A percentile compares a stretch with the other conserved stretches of the same genome.
Conservation (phyloP, 1,140 invertebrate genomes). For the Solen grandis region DNA sequence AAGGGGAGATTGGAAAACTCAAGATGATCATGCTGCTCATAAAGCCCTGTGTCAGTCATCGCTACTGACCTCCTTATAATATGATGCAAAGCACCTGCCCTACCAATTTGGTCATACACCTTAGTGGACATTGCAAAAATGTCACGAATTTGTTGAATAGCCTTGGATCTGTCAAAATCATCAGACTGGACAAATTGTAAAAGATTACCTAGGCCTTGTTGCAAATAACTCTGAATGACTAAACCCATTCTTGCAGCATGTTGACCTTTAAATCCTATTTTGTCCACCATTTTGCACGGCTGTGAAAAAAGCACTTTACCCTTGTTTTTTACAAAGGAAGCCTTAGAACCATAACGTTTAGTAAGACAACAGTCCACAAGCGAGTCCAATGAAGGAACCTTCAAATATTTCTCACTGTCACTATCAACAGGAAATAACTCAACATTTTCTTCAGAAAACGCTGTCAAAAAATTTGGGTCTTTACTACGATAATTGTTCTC, state of each 20-base stretch:
- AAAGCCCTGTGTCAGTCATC: constrained; percentile 14
- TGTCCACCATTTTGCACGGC: neutral
- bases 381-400: constrained; percentile 8
- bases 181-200: neutral
- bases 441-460: constrained; percentile 8
- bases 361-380: constrained; percentile 15
- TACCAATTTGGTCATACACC: constrained; percentile 11
- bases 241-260: constrained; percentile 5
- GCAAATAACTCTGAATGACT: neutral
- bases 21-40: neutral
- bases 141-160: constrained; percentile 10
- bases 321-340: constrained; percentile 9
- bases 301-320: neutral
- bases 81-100: constrained; percentile 32
- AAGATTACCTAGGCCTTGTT: constrained; percentile 7
- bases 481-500: constrained; percentile 18
- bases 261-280: neutral
- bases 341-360: no score
- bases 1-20: constrained; percentile 9
- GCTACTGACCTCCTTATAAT: constrained; percentile 1
- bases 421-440: constrained; percentile 1
- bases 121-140: constrained; percentile 32
- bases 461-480: constrained; percentile 13
- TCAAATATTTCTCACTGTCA: neutral
- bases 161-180: neutral